These are phyloP conservation scores for Sarcophaga subvicina DNA, from an alignment of 2,888 invertebrate species.

Conservation along the genomic window DNA sequence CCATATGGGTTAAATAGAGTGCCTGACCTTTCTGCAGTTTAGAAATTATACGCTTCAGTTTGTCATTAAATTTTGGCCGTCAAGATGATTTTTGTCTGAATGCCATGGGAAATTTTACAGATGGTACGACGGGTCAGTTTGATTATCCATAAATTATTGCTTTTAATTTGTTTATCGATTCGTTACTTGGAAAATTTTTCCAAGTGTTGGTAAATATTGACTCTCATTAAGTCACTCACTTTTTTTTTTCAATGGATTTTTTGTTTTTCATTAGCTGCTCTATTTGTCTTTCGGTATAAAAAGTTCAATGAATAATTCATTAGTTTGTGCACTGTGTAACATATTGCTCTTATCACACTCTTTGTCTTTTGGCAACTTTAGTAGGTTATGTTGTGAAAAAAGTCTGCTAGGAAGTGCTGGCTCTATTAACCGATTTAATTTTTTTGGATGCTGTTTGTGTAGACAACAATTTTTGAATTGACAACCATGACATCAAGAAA, in stretches of 20 bases:
- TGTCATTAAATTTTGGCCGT: conserved; percentile 83
- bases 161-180: no score
- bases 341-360: background rate
- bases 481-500: no score
- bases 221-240: no score
- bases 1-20: no score
- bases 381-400: background rate
- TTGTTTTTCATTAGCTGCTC: background rate
- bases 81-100: conserved; percentile 95
- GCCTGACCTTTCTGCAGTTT: conserved; percentile 84
- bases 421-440: background rate
- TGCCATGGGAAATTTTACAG: conserved; percentile 94
- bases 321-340: background rate
- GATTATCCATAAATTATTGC: background rate
- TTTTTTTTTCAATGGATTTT: no score
- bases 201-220: no score
- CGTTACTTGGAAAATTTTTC: no score
- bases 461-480: no score
- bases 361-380: background rate
- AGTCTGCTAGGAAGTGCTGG: background rate
- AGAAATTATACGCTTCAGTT: conserved; percentile 97
- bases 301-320: conserved; percentile 30
- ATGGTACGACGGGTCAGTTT: conserved; percentile 89
- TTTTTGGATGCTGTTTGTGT: background rate
- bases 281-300: conserved; percentile 7